Percentiles rank a stretch among this genome's conserved stretches.
phyloP scores from a whole-genome alignment of 2,113 vertebrate species.

The Balaeniceps rex region DNA sequence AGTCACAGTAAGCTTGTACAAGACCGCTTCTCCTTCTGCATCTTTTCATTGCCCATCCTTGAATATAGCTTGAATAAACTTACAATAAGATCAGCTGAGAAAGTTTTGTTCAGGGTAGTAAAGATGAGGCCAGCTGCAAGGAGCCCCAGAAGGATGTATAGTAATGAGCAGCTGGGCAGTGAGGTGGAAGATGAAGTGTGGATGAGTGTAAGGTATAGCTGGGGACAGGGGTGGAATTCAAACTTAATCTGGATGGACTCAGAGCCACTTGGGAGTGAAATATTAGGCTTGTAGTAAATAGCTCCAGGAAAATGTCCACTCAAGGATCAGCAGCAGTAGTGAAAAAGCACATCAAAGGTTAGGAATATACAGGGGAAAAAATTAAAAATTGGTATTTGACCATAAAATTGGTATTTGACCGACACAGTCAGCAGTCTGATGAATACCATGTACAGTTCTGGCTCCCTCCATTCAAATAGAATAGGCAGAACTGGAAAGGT shows the following conservation, averaged over 20 bases:
- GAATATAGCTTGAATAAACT: not conserved
- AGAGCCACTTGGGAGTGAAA: not conserved
- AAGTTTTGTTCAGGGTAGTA: not conserved
- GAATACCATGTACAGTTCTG: fast-evolving
- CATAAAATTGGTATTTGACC: not conserved
- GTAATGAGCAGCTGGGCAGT: not conserved
- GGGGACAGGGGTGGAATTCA: not conserved
- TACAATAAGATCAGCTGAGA: not conserved
- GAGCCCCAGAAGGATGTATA: not conserved
- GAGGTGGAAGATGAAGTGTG: not conserved
- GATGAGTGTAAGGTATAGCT: not conserved
- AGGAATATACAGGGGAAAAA: not conserved
- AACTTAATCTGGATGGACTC: not conserved
- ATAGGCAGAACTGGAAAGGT: not conserved
- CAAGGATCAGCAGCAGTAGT: not conserved
- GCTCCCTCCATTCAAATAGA: not conserved
- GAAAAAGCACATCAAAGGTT: not conserved
- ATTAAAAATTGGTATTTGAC: not conserved
- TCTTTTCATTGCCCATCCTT: not conserved
- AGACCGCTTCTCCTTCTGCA: not conserved
- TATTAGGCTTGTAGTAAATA: not conserved
- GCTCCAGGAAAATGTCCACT: not conserved
- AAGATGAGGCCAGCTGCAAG: not conserved
- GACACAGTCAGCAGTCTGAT: not conserved
- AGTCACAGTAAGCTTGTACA: not conserved